Evolutionary conservation across 2,797 vertebrate genomes (phyloP).

Genomic region (Odontamblyopus rebecca): DNA sequence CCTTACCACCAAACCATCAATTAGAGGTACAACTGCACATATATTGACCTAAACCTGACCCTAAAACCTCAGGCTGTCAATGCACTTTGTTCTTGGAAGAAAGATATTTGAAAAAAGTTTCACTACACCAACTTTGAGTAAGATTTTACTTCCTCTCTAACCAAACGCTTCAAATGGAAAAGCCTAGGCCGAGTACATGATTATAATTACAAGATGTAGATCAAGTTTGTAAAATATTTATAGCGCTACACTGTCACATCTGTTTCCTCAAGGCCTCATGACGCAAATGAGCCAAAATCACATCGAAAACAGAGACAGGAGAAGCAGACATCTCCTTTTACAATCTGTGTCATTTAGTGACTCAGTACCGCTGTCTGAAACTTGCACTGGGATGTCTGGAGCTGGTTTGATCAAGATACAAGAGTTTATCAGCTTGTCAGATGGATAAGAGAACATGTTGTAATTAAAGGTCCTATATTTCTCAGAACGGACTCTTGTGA

Average conservation of each 20-base stretch:
- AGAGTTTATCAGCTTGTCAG: conserved; percentile 30
- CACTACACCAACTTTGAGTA: neutral
- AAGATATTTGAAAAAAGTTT: neutral
- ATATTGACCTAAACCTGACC: neutral
- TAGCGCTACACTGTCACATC: neutral
- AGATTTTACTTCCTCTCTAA: neutral
- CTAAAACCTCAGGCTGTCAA: neutral
- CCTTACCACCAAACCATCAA: neutral
- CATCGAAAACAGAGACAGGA: conserved; percentile 32
- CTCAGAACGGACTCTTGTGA: too few relatives aligned
- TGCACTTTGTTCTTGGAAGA: neutral
- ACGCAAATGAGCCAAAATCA: conserved; percentile 26
- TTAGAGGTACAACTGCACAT: neutral
- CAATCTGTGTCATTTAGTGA: conserved; percentile 48
- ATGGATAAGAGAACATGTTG: neutral
- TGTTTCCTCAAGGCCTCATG: conserved; percentile 24
- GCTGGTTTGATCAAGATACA: conserved; percentile 39
- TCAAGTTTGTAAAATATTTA: conserved; percentile 35
- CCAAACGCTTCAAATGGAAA: conserved; percentile 10
- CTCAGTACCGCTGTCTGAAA: conserved; percentile 35
- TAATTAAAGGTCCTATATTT: too few relatives aligned
- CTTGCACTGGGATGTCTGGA: conserved; percentile 54
- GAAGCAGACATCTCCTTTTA: conserved; percentile 30
- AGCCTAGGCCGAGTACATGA: conserved; percentile 4
- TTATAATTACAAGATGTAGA: conserved; percentile 27